Evolutionary conservation across 2,888 invertebrate genomes (phyloP), one percentile per base, ranked within the genome.

Genomic region (Craniophora ligustri): DNA sequence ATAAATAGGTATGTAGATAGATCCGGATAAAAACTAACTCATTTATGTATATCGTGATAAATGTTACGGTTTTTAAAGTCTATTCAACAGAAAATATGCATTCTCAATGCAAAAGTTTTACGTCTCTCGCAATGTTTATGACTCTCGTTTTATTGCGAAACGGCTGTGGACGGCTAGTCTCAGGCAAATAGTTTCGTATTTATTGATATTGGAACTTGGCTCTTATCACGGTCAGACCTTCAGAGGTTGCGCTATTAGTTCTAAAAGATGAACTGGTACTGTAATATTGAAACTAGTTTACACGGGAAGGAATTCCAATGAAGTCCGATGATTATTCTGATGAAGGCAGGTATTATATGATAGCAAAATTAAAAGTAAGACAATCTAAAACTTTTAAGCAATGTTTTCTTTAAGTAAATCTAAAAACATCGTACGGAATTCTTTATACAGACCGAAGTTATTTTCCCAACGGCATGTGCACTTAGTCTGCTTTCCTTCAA

Each of bases 81-180:
- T 59, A 51, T 58, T 67, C 48, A 53, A 40, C 47, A 26, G 19
- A 28, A 42, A 56, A 44, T 44, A 54, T 54, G 47, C 61, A 60
- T 53, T 67, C 50, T 36, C 48, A 46, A 44, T 57, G 23, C 51
- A 56, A 47, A 67, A 57, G 54, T 63, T 53, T 38, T n/a, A 44
- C 42, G 14, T 19, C 39, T 23, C 14, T 21, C 38, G 39, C 23
- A 28, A 44, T 54, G 44, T 56, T 61, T 57, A 69, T 39, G 63
- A 53, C 16, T 49, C 35, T n/a, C 15, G 38, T 48, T 63, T 72
- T 72, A 69, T 59, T 51, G 51, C 55, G 26, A 31, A 39, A 31
- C 51, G 40, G 66, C n/a, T 42, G 28, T 48, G 35, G 46, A 54
- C 39, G 44, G 11, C 13, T 39, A 41, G 49, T 45, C 46, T 30